phyloP scores from a whole-genome alignment of 2,113 vertebrate genomes.

The Eurystomus gularis region DNA sequence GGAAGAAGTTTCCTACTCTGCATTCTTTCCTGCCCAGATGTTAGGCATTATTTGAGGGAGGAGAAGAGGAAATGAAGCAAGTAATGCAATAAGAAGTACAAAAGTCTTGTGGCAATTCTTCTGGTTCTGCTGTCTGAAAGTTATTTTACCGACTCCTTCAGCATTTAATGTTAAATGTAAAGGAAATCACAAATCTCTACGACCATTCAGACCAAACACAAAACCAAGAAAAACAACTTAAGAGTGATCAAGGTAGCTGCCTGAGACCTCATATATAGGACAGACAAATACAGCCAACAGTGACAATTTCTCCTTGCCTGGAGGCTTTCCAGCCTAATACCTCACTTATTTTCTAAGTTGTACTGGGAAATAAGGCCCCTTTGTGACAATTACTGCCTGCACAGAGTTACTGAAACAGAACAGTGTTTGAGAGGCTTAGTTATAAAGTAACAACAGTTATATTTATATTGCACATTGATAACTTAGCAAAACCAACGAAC shows the following conservation, averaged over 20 bases:
- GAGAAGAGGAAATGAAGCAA: slow-evolving; percentile 5
- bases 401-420: background rate
- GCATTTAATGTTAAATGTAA: background rate
- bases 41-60: background rate
- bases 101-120: background rate
- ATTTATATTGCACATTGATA: background rate
- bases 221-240: background rate
- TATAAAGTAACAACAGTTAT: background rate
- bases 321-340: background rate
- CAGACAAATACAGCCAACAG: background rate
- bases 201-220: background rate
- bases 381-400: background rate
- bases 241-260: background rate
- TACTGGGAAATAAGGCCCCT: background rate
- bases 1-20: background rate
- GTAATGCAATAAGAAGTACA: background rate
- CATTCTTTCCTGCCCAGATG: background rate
- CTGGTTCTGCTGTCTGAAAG: background rate
- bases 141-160: background rate
- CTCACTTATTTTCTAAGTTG: background rate
- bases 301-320: background rate
- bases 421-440: background rate
- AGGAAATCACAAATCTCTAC: background rate
- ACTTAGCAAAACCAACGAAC: background rate
- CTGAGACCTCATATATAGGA: background rate